Conservation (phyloP, 2,888 invertebrate genomes). For the Parnassius glacialis region DNA sequence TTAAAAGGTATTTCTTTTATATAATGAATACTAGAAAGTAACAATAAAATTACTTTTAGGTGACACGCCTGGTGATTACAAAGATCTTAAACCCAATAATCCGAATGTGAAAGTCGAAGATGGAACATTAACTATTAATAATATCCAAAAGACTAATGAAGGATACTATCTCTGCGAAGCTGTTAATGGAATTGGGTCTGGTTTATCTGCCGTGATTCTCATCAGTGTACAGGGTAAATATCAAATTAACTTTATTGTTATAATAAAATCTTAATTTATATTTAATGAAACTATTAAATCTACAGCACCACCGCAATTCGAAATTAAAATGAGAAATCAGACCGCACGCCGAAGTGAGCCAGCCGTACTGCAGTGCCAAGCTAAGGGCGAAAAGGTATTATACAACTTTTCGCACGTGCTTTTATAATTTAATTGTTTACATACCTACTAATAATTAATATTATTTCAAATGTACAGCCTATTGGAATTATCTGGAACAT, state of each 20-base stretch:
- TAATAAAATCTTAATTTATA: background rate
- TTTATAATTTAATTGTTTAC: background rate
- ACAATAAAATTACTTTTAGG: conserved; percentile 75
- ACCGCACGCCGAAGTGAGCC: conserved; percentile 95
- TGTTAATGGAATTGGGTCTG: conserved; percentile 97
- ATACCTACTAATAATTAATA: background rate
- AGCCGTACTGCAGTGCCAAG: conserved; percentile 94
- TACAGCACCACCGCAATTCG: conserved; percentile 94
- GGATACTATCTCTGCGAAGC: conserved; percentile 98
- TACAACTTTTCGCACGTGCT: background rate
- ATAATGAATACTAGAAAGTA: background rate
- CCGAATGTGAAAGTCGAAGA: conserved; percentile 96
- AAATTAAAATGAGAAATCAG: conserved; percentile 94
- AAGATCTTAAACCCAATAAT: conserved; percentile 94
- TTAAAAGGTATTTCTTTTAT: too few relatives aligned
- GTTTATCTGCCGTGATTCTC: conserved; percentile 95
- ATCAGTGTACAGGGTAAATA: conserved; percentile 93
- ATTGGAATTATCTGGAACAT: conserved; percentile 97
- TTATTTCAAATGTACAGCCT: conserved; percentile 47
- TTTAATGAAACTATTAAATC: conserved; percentile 25
- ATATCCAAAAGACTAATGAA: conserved; percentile 95
- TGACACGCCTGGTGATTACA: conserved; percentile 95
- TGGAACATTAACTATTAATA: conserved; percentile 93
- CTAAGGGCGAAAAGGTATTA: conserved; percentile 91
- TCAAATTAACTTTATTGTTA: background rate